Evolutionary conservation across 2,888 invertebrate species (phyloP).

Genomic region (Rhamnusium bicolor): DNA sequence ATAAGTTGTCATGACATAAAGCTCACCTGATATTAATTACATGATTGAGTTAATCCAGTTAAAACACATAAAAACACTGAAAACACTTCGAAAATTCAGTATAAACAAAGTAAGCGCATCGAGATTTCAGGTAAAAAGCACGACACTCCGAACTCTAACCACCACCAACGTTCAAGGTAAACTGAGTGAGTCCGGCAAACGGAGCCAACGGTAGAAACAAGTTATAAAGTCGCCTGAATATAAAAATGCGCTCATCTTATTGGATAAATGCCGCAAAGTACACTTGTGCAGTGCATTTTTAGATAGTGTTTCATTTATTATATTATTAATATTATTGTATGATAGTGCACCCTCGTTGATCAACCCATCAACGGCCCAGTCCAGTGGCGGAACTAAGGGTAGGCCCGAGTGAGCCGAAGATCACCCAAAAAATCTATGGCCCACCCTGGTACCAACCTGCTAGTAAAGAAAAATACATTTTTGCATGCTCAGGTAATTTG

Average conservation of each 20-base stretch:
- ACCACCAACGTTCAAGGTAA: constrained; percentile 60
- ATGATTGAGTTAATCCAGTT: constrained; percentile 23
- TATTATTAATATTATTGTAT: background rate
- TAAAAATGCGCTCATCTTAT: constrained; percentile 57
- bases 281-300: constrained; percentile 25
- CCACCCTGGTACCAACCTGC: too few species aligned
- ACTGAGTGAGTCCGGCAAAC: constrained; percentile 50
- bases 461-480: background rate
- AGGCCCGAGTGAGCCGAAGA: too few species aligned
- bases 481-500: background rate
- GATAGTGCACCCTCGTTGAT: background rate
- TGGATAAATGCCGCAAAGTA: constrained; percentile 42
- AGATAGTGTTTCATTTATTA: constrained; percentile 16
- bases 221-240: constrained; percentile 57
- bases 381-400: too few species aligned
- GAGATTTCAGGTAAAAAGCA: constrained; percentile 20
- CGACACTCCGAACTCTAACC: constrained; percentile 41
- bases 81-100: constrained; percentile 28
- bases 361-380: too few species aligned
- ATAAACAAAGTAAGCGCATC: constrained; percentile 33
- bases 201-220: constrained; percentile 57
- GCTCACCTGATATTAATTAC: constrained; percentile 32
- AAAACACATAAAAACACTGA: constrained; percentile 29
- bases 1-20: constrained; percentile 30
- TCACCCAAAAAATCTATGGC: too few species aligned